Conservation (phyloP, 2,797 vertebrate species). For the Fistularia tabacaria region DNA sequence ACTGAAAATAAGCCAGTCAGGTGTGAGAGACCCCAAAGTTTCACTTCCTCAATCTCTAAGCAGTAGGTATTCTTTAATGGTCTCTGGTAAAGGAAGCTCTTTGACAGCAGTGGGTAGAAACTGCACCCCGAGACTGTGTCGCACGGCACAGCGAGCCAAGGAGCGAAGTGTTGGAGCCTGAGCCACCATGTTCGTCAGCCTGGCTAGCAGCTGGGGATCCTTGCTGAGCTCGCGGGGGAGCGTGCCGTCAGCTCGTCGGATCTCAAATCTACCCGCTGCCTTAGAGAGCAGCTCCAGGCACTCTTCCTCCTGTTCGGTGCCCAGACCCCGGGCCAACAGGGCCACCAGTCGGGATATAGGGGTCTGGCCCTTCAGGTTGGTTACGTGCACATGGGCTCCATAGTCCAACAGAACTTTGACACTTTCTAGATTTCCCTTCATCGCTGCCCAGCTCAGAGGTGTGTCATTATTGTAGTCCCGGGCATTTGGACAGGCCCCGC, state of each 20-base stretch:
- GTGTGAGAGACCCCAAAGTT: constrained; percentile 9
- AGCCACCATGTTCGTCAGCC: constrained; percentile 82
- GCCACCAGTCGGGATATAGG: constrained; percentile 89
- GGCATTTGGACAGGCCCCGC: constrained; percentile 84
- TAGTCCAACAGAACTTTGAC: constrained; percentile 90
- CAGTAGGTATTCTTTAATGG: constrained; percentile 87
- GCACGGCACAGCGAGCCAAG: constrained; percentile 84
- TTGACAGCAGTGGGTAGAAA: constrained; percentile 88
- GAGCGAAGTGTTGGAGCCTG: constrained; percentile 83
- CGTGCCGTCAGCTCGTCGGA: constrained; percentile 81
- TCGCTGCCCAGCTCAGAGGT: constrained; percentile 95
- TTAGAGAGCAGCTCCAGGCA: constrained; percentile 89
- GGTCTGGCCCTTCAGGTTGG: constrained; percentile 92
- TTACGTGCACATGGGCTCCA: constrained; percentile 87
- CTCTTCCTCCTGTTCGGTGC: constrained; percentile 88
- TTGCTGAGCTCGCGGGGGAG: constrained; percentile 87
- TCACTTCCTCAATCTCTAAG: constrained; percentile 75
- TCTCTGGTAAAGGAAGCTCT: constrained; percentile 88
- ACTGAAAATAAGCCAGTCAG: constrained; percentile 33
- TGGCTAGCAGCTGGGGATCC: constrained; percentile 86
- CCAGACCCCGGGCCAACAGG: constrained; percentile 86
- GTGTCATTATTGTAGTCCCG: constrained; percentile 95
- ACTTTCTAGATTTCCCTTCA: constrained; percentile 96
- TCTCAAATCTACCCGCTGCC: constrained; percentile 85
- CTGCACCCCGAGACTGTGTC: constrained; percentile 84